Evolutionary conservation across 2,113 vertebrate genomes (phyloP), one percentile per base, ranked within the genome.

Genomic region (Scophthalmus maximus): DNA sequence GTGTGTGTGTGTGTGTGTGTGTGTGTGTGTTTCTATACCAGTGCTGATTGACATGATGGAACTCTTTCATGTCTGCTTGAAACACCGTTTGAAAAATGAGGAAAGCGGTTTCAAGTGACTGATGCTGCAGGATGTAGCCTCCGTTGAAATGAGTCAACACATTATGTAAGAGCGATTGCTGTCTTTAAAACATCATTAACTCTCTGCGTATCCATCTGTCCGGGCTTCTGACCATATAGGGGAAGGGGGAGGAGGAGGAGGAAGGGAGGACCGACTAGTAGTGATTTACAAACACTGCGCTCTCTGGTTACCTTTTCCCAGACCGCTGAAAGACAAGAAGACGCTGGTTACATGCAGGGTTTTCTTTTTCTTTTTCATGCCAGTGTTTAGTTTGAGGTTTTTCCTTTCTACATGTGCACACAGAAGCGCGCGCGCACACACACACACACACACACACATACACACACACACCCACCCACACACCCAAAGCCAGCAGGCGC

Each of bases 161-260:
- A 80, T 83, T 88, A 83, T 76, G 72, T 67, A 70, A 83, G 85
- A 88, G 63, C 17, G 86, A 85, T 87, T 42, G 62, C 81, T 34
- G 73, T 87, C 82, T 90, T 86, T 83, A 82, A 87, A 88, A 89
- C 71, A 82, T 74, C 85, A 70, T 88, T 87, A 86, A 73, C 63
- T 80, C 68, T 72, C 88, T 81, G 82, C 80, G 81, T 87, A 82
- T 79, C 85, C 86, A 89, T 89, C 87, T 90, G 83, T 79, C 78
- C 83, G 81, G 55, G 76, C n/a, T 79, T 87, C 76, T 89, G 79
- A 81, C 69, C 67, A 64, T 64, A 73, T 63, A 81, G 77, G 50
- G 52, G 64, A 38, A n/a, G 6, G 18, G 42, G 42, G 49, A 26
- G 57, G 42, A 53, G 27, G 66, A 61, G 67, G 76, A 47, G 51